A percentile compares a stretch with the other conserved stretches of the same genome.
Evolutionary conservation across 2,797 vertebrate genomes (phyloP).

Genomic region (Aquila chrysaetos): DNA sequence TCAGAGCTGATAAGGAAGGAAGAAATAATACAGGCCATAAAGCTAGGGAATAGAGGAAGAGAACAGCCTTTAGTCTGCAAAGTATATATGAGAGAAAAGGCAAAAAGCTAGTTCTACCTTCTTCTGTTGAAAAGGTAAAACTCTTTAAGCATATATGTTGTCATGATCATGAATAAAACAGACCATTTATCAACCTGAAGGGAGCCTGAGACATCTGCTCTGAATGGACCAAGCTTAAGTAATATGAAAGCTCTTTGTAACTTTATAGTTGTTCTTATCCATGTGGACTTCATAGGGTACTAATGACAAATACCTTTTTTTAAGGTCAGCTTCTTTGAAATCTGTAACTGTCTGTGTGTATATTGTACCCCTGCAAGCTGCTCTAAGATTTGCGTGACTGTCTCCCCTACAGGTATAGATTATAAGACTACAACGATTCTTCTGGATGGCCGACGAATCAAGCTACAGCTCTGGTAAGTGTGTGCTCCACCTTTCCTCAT

Average conservation of each 20-base stretch:
- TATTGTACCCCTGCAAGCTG: not conserved
- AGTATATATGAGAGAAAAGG: not conserved
- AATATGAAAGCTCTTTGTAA: not conserved
- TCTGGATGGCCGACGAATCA: conserved; percentile 84
- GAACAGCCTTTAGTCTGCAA: not conserved
- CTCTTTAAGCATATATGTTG: not conserved
- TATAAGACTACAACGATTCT: conserved; percentile 88
- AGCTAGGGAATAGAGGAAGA: not conserved
- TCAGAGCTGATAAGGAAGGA: not conserved
- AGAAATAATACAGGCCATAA: not conserved
- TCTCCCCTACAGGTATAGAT: conserved; percentile 78
- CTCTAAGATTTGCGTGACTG: not conserved
- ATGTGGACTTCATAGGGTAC: no score
- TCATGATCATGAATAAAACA: not conserved
- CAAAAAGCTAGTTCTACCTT: not conserved
- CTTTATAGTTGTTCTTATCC: not conserved
- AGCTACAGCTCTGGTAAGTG: conserved; percentile 86
- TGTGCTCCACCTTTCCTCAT: not conserved
- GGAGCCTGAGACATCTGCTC: not conserved
- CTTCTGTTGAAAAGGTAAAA: not conserved
- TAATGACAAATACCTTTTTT: not conserved
- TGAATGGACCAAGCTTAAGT: not conserved
- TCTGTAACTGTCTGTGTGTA: not conserved
- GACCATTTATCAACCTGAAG: not conserved
- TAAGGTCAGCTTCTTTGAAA: not conserved